Conservation (phyloP, 2,797 vertebrate species). For the Cynopterus sphinx region DNA sequence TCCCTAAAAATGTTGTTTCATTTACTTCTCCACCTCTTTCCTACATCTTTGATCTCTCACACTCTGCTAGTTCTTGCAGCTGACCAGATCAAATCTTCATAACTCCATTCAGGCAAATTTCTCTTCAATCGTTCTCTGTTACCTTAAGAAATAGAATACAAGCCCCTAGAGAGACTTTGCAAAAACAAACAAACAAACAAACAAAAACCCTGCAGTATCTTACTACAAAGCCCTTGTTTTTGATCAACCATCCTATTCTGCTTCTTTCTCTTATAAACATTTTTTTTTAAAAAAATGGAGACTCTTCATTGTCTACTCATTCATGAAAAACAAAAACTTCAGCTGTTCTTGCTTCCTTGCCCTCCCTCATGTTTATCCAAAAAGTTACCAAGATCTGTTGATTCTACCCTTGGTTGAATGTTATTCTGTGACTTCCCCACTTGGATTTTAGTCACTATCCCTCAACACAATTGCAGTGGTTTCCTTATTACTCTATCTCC, state of each 20-base stretch:
- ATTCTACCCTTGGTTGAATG: not conserved
- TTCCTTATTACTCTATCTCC: not conserved
- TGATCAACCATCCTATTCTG: not conserved
- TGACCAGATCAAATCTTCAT: not conserved
- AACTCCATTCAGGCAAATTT: not conserved
- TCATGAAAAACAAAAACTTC: not conserved
- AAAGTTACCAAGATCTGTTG: not conserved
- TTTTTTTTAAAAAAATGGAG: not conserved
- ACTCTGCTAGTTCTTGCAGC: not conserved
- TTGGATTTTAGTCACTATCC: not conserved
- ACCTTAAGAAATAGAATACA: not conserved
- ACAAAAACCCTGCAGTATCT: not conserved
- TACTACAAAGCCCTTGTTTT: not conserved
- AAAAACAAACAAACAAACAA: no score
- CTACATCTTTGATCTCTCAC: not conserved
- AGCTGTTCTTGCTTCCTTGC: not conserved
- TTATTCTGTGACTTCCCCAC: no score
- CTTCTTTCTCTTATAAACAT: not conserved
- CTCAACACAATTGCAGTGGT: not conserved
- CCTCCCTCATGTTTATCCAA: not conserved
- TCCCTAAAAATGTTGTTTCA: not conserved
- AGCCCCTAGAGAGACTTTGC: not conserved
- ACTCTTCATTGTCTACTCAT: not conserved
- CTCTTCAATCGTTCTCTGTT: not conserved
- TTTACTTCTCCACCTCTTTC: not conserved